Evolutionary conservation across 1,140 invertebrate genomes (phyloP).

Genomic region (Bombus pascuorum): DNA sequence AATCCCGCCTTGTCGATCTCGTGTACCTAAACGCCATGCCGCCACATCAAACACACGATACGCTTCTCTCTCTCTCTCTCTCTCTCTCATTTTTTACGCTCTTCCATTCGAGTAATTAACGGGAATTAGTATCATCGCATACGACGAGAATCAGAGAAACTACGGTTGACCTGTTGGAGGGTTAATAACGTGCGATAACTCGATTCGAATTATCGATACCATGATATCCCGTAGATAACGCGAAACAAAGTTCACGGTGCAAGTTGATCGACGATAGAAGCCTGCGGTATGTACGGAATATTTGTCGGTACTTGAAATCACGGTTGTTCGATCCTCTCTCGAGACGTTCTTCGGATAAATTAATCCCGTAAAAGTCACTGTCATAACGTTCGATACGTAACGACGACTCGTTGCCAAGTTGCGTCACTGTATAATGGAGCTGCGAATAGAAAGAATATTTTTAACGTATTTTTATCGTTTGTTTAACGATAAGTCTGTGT

Average conservation of each 20-base stretch:
- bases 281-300: not conserved
- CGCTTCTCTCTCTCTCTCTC: not conserved
- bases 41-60: not conserved
- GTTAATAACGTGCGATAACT: conserved; percentile 20
- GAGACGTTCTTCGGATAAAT: conserved; percentile 19
- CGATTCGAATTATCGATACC: conserved; percentile 3
- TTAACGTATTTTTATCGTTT: not conserved
- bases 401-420: not conserved
- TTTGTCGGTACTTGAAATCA: not conserved
- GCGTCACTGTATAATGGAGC: not conserved
- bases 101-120: not conserved
- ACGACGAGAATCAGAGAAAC: no score
- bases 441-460: not conserved
- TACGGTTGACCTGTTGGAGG: no score
- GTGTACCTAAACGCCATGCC: not conserved
- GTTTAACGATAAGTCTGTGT: conserved; percentile 11
- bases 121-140: not conserved
- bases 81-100: not conserved
- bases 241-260: not conserved
- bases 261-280: not conserved
- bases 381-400: not conserved
- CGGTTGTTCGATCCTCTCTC: not conserved
- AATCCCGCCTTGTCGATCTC: conserved; percentile 44
- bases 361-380: not conserved
- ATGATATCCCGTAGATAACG: not conserved